Percentiles rank a stretch among this genome's conserved stretches.
Evolutionary conservation across 2,113 vertebrate genomes (phyloP).

Genomic region (Trogon melanurus): DNA sequence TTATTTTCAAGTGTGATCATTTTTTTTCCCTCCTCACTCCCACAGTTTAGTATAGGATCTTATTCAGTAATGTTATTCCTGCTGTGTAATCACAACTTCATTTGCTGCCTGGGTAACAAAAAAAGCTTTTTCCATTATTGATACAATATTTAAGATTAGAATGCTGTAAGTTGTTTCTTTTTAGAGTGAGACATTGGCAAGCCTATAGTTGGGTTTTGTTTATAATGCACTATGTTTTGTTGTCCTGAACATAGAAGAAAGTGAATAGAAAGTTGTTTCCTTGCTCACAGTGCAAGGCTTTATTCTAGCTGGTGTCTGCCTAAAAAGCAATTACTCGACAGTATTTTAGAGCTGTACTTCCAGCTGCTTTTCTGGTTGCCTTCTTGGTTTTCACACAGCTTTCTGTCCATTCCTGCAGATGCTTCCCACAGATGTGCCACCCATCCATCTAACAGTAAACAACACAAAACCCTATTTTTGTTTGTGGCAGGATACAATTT

Average conservation of each 20-base stretch:
- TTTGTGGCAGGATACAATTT: neutral
- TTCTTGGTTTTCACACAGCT: neutral
- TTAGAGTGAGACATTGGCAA: neutral
- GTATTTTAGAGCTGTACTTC: constrained; percentile 20
- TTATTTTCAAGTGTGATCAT: neutral
- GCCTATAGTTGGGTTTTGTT: neutral
- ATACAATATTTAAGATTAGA: neutral
- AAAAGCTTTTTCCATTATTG: neutral
- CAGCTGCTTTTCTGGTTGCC: constrained; percentile 39
- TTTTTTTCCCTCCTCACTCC: fast-evolving
- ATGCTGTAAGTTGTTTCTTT: neutral
- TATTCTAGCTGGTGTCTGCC: neutral
- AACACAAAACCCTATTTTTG: neutral
- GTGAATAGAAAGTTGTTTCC: constrained; percentile 6
- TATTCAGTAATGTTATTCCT: neutral
- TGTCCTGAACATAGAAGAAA: constrained; percentile 1
- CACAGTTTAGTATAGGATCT: neutral
- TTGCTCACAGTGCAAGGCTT: constrained; percentile 17
- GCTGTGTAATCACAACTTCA: neutral
- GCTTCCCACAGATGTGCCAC: neutral
- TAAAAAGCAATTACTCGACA: constrained; percentile 22
- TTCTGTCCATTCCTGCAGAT: neutral
- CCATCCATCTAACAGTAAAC: neutral
- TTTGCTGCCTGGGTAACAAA: neutral
- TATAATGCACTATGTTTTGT: neutral